phyloP scores from a whole-genome alignment of 2,888 invertebrate genomes.

The Netelia melanura region DNA sequence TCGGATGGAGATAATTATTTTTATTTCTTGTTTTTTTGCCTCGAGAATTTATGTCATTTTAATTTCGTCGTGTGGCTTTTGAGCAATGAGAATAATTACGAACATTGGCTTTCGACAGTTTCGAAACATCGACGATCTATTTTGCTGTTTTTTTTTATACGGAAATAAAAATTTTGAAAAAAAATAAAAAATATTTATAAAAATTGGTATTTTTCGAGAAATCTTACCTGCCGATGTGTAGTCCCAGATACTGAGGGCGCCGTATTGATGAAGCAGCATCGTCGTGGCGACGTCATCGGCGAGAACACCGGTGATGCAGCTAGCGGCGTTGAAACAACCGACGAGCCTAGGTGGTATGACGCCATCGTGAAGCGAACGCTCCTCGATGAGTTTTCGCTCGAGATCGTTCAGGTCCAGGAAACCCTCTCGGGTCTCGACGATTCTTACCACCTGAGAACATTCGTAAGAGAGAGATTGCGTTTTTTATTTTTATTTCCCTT shows the following conservation, averaged over 20 bases:
- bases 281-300: constrained; percentile 94
- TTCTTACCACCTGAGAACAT: constrained; percentile 89
- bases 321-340: constrained; percentile 94
- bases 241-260: constrained; percentile 95
- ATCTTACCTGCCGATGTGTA: constrained; percentile 91
- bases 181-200: not conserved
- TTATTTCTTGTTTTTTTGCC: not conserved
- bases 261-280: constrained; percentile 92
- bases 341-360: constrained; percentile 87
- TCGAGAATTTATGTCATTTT: not conserved
- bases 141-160: not conserved
- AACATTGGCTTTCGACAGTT: not conserved
- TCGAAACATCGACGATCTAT: not conserved
- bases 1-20: not conserved
- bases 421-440: constrained; percentile 92
- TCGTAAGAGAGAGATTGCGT: constrained; percentile 25
- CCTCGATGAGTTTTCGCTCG: constrained; percentile 89
- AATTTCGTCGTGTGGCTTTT: not conserved
- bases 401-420: constrained; percentile 92
- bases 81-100: not conserved
- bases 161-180: not conserved
- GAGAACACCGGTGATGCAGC: constrained; percentile 95
- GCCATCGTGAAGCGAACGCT: constrained; percentile 86
- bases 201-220: not conserved
- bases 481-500: not conserved